Evolutionary conservation across 2,113 vertebrate genomes (phyloP).

Genomic region (Struthio camelus): DNA sequence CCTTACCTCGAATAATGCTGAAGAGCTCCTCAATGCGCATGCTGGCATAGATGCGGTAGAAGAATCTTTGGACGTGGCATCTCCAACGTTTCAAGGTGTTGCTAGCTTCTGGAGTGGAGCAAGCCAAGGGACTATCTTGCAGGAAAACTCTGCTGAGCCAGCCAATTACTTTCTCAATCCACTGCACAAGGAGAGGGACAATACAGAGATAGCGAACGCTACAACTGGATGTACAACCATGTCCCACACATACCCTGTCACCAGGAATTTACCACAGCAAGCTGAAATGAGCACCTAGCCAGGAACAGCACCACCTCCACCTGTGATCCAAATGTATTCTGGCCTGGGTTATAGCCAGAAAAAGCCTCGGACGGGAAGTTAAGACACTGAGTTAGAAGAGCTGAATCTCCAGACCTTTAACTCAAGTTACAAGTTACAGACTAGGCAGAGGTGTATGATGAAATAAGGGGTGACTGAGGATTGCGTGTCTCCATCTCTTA

Average conservation of each 20-base stretch:
- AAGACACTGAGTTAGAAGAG: no score
- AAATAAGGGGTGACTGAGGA: background rate
- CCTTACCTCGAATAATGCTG: constrained; percentile 92
- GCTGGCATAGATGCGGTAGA: constrained; percentile 93
- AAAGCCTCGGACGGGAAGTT: background rate
- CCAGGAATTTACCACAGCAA: background rate
- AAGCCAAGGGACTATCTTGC: constrained; percentile 54
- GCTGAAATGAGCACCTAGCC: background rate
- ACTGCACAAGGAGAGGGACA: constrained; percentile 71
- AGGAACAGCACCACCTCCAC: background rate
- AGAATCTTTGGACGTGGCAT: constrained; percentile 94
- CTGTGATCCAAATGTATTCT: background rate
- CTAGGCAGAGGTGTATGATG: background rate
- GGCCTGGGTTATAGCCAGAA: background rate
- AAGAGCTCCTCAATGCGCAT: constrained; percentile 98
- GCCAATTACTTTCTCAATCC: constrained; percentile 92
- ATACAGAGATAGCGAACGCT: background rate
- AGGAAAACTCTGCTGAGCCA: constrained; percentile 94
- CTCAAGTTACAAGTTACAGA: background rate
- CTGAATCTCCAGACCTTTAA: background rate
- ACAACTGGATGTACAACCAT: background rate
- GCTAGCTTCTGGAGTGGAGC: constrained; percentile 41
- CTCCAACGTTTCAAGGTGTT: constrained; percentile 89
- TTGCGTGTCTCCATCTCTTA: no score
- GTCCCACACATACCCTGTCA: background rate